phyloP scores from a whole-genome alignment of 2,113 vertebrate genomes.

The Stictonetta naevosa region DNA sequence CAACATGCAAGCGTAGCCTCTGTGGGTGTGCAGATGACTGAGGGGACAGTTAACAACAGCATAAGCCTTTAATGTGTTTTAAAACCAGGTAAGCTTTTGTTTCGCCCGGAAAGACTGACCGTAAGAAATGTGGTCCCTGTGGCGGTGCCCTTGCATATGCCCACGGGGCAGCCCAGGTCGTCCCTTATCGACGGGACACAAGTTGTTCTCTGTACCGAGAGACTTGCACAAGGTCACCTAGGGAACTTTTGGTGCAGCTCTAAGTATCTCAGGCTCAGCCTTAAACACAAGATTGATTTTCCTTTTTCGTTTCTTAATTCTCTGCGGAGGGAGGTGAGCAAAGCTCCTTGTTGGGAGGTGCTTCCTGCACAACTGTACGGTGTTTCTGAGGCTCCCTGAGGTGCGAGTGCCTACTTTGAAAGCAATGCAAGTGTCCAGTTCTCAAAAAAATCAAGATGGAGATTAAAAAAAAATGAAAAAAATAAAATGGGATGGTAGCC shows the following conservation, averaged over 20 bases:
- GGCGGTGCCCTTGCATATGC: not conserved
- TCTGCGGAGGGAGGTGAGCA: accelerated
- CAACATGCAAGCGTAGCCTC: not conserved
- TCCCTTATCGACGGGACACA: accelerated
- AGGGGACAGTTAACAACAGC: not conserved
- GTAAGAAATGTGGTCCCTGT: not conserved
- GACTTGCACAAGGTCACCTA: not conserved
- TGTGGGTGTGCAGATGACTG: not conserved
- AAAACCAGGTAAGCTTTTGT: not conserved
- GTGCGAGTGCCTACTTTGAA: not conserved
- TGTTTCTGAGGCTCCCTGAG: not conserved
- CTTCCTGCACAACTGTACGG: not conserved
- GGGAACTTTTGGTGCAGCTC: not conserved
- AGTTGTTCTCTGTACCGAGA: accelerated
- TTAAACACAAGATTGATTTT: accelerated
- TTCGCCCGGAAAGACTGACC: not conserved
- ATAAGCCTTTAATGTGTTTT: not conserved
- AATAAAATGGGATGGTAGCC: not conserved
- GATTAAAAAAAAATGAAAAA: not conserved
- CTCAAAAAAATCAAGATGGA: not conserved
- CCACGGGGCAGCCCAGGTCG: not conserved
- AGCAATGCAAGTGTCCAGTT: not conserved
- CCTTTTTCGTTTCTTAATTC: not conserved
- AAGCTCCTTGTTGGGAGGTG: not conserved
- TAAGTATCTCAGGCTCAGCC: accelerated